Conservation (phyloP, 2,113 vertebrate species). For the Lates calcarifer region DNA sequence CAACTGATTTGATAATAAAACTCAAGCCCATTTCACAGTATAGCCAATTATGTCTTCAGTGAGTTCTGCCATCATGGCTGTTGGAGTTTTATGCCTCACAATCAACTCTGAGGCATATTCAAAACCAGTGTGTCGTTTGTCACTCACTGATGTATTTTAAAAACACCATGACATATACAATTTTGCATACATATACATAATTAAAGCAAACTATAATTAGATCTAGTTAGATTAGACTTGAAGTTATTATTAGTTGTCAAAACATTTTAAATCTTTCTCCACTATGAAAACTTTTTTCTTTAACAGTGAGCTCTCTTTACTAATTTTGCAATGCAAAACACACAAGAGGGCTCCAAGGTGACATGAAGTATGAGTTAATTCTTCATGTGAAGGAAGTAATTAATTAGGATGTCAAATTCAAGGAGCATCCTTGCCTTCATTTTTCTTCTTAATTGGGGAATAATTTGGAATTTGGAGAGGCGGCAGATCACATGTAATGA, state of each 20-base stretch:
- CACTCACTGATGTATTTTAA: conserved; percentile 7
- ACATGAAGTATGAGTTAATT: conserved; percentile 76
- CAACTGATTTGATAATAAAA: conserved; percentile 84
- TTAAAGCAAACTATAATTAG: conserved; percentile 17
- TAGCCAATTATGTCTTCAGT: conserved; percentile 73
- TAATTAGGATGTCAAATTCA: conserved; percentile 83
- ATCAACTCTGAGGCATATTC: conserved; percentile 22
- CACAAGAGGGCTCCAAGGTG: conserved; percentile 78
- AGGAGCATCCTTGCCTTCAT: conserved; percentile 77
- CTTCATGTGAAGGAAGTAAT: conserved; percentile 80
- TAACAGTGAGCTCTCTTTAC: conserved; percentile 22
- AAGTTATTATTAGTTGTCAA: conserved; percentile 12
- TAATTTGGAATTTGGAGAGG: conserved; percentile 82
- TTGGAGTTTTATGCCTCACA: conserved; percentile 39
- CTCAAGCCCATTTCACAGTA: conserved; percentile 79
- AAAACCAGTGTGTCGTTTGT: conserved; percentile 15
- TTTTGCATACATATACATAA: conserved; percentile 1
- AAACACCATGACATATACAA: conserved; percentile 26
- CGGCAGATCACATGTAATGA: conserved; percentile 80
- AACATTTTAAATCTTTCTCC: background rate
- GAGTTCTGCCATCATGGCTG: conserved; percentile 62
- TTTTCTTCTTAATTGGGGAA: conserved; percentile 83
- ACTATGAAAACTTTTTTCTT: conserved; percentile 52
- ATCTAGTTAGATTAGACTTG: background rate
- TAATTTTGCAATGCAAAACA: conserved; percentile 62